Conservation (phyloP, 1,140 invertebrate species). For the Diabrotica virgifera region DNA sequence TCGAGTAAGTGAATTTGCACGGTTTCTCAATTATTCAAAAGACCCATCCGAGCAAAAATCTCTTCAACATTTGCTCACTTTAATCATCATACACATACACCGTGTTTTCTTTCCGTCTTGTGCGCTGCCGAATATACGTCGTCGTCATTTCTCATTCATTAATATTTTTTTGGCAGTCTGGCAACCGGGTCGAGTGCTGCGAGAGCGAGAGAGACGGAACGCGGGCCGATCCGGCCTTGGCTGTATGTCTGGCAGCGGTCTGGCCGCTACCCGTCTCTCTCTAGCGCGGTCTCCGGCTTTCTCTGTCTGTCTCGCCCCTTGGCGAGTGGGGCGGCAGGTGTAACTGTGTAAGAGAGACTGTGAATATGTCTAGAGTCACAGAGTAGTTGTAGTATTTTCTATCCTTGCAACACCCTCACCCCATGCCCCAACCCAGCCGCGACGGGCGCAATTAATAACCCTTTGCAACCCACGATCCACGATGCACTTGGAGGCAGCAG, state of each 20-base stretch:
- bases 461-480: background rate
- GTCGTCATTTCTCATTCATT: background rate
- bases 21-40: too few species aligned
- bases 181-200: background rate
- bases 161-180: background rate
- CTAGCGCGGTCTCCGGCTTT: background rate
- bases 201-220: slow-evolving; percentile 1
- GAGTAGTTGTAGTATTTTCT: background rate
- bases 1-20: too few species aligned
- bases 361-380: background rate
- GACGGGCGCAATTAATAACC: background rate
- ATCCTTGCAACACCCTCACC: background rate
- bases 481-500: background rate
- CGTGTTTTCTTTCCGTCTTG: too few species aligned
- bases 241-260: slow-evolving; percentile 29
- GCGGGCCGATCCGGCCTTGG: slow-evolving; percentile 23
- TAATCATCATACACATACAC: too few species aligned
- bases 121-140: too few species aligned
- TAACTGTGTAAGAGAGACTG: slow-evolving; percentile 10
- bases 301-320: slow-evolving; percentile 8
- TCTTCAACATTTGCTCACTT: too few species aligned
- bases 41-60: too few species aligned
- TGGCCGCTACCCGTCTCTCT: slow-evolving; percentile 16
- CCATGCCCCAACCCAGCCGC: background rate
- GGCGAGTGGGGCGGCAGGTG: background rate